Conservation (phyloP, 2,888 invertebrate genomes). For the Drosophila falleni region DNA sequence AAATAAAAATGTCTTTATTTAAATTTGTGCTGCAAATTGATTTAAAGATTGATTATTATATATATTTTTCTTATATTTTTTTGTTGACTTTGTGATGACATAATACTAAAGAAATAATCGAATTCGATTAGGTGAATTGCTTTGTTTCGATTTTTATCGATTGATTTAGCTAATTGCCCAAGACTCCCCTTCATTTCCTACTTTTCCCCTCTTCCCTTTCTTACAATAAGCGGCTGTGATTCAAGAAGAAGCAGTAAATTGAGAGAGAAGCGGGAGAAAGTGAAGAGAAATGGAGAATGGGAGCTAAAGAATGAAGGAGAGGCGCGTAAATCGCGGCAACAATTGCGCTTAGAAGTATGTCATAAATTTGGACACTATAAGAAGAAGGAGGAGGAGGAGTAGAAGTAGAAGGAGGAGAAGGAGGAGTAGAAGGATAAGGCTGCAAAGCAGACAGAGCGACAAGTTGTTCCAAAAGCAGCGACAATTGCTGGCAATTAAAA, state of each 20-base stretch:
- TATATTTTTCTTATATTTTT: background rate
- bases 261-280: background rate
- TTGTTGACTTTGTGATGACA: background rate
- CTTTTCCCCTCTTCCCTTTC: background rate
- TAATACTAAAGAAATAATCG: slow-evolving; percentile 29
- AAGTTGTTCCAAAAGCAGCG: slow-evolving; percentile 56
- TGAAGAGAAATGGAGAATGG: background rate
- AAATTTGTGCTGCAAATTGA: slow-evolving; percentile 2
- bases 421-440: background rate
- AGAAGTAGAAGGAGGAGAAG: slow-evolving; percentile 29
- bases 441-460: background rate
- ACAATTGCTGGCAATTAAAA: slow-evolving; percentile 82
- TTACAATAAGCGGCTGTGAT: slow-evolving; percentile 6
- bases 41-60: slow-evolving; percentile 4
- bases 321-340: slow-evolving; percentile 80
- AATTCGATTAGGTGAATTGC: slow-evolving; percentile 46
- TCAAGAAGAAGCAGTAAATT: slow-evolving; percentile 27
- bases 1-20: slow-evolving; percentile 2
- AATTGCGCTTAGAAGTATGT: slow-evolving; percentile 81
- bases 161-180: slow-evolving; percentile 54
- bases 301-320: slow-evolving; percentile 24
- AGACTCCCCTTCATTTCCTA: slow-evolving; percentile 5
- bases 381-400: slow-evolving; percentile 41
- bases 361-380: slow-evolving; percentile 69
- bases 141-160: slow-evolving; percentile 46